Base-by-base conservation (phyloP, 2,113 vertebrate genomes). In the Aptenodytes patagonicus region DNA sequence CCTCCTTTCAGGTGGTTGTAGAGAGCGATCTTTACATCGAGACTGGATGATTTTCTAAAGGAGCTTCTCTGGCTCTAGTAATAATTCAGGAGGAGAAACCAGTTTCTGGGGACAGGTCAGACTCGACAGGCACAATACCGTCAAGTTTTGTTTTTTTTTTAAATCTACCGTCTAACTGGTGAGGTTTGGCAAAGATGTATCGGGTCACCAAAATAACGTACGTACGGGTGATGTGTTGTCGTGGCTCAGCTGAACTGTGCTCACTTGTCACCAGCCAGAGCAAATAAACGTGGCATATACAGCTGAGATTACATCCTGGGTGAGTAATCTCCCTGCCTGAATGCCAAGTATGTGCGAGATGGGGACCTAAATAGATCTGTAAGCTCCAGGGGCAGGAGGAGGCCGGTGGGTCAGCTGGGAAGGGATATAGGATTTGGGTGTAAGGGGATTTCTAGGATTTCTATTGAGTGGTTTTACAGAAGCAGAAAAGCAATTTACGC, bases 161-260 rank as follows among this genome's bases (percentile, higher is more conserved):
- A 31, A 44, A 8, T 46, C 36, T 52, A 0, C 64, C 7, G 0
- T 20, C 17, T 29, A 16, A 18, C 46, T 16, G 11, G 21, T 36
- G 85, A 89, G 38, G 38, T 46, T 70, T 93, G 64, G 14, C 42
- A 77, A 58, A 42, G 31, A 8, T 7, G 0, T 32, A 6, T 11
- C 5, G 18, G 25, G 42, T 77, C 69, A 51, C 47, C 49, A 16
- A 52, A 73, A 49, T 29, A 13, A 34, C 1, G 5, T 6, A 3
- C 1, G 0, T 42, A 3, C 1, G 6, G 42, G n/a, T 38, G 6
- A 24, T 44, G 52, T 3, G 7, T 44, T 36, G 75, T 34, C 18
- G 1, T 46, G 90, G 71, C 75, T 61, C 47, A 44, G 62, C 87
- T 73, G 73, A 84, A 17, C 57, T 20, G 9, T 15, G 70, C 60